A percentile compares a stretch with the other conserved stretches of the same genome.
Conservation (phyloP, 2,797 vertebrate genomes). For the Myoxocephalus aenaeus region DNA sequence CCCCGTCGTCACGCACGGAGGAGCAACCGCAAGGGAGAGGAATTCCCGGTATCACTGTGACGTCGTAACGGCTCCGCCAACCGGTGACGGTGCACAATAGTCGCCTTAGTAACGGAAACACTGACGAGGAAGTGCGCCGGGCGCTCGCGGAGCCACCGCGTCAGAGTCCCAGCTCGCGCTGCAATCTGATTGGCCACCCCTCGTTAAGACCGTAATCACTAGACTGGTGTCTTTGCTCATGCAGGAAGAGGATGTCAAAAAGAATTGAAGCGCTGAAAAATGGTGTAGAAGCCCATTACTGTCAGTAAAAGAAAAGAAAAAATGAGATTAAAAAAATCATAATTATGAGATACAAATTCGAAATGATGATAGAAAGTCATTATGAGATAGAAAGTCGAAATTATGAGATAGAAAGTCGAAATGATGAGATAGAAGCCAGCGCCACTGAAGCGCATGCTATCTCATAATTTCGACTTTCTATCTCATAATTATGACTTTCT, state of each 20-base stretch:
- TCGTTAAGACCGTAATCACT: background rate
- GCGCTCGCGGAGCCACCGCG: background rate
- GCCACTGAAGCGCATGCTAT: too few species aligned
- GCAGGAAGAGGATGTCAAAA: background rate
- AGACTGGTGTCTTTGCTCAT: background rate
- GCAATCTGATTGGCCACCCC: background rate
- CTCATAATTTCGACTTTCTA: too few species aligned
- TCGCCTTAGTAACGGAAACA: slow-evolving; percentile 65
- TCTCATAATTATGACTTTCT: too few species aligned
- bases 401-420: too few species aligned
- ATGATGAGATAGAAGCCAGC: too few species aligned
- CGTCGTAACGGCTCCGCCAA: slow-evolving; percentile 73
- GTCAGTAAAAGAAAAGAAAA: too few species aligned
- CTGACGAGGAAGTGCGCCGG: slow-evolving; percentile 38
- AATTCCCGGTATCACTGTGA: slow-evolving; percentile 72
- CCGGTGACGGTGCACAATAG: slow-evolving; percentile 42
- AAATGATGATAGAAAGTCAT: too few species aligned
- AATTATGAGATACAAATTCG: too few species aligned
- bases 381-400: too few species aligned
- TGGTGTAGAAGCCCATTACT: too few species aligned
- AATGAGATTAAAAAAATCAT: too few species aligned
- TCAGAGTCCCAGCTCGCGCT: background rate
- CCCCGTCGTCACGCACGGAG: slow-evolving; percentile 23
- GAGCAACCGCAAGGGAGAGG: slow-evolving; percentile 57
- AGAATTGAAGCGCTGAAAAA: too few species aligned